Evolutionary conservation across 2,113 vertebrate genomes (phyloP).

Genomic region (Geococcyx californianus): DNA sequence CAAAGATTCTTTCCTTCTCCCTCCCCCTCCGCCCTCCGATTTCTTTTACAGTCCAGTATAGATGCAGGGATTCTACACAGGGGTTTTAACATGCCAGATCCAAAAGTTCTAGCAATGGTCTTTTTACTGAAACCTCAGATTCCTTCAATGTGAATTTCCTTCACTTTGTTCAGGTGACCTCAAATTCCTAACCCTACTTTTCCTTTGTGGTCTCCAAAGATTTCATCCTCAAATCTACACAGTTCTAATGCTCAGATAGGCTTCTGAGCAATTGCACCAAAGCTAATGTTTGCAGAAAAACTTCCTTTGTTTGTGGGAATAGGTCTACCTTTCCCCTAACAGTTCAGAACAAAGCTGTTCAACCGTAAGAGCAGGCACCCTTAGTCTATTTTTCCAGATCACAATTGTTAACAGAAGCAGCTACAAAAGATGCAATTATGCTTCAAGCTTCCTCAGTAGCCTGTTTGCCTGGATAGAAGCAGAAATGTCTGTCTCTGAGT

Average conservation of each 20-base stretch:
- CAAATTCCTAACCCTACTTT: not conserved
- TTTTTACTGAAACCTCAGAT: not conserved
- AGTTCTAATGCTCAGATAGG: not conserved
- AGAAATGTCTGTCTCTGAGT: not conserved
- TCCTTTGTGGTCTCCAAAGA: not conserved
- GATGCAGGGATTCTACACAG: not conserved
- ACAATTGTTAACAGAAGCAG: not conserved
- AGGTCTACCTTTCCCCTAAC: not conserved
- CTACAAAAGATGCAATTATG: not conserved
- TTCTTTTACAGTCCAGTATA: not conserved
- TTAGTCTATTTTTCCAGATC: not conserved
- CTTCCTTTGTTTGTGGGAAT: not conserved
- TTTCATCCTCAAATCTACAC: not conserved
- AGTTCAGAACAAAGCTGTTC: not conserved
- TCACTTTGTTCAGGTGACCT: not conserved
- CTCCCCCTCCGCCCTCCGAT: too few relatives aligned
- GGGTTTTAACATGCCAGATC: not conserved
- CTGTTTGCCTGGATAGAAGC: not conserved
- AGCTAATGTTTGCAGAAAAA: not conserved
- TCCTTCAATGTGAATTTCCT: not conserved
- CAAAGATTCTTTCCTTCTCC: not conserved
- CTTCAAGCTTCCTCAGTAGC: not conserved
- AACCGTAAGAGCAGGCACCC: not conserved
- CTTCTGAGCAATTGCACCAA: not conserved
- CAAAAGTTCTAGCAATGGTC: not conserved